These are phyloP conservation scores for Thecophora atra DNA, from an alignment of 2,888 invertebrate species.

Conservation along the genomic window DNA sequence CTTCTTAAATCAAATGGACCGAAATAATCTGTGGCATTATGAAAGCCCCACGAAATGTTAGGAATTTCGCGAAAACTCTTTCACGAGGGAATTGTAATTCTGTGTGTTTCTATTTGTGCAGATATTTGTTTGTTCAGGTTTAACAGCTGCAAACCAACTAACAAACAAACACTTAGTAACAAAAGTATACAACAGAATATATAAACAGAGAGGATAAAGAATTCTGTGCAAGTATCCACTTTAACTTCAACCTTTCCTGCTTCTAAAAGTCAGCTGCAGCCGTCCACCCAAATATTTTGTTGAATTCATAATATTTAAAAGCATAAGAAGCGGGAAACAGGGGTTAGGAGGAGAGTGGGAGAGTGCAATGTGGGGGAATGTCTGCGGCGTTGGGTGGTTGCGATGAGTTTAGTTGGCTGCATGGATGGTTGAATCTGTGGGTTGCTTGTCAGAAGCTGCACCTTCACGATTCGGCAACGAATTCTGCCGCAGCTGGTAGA, in stretches of 20 bases:
- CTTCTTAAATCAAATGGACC: background rate
- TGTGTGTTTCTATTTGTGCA: background rate
- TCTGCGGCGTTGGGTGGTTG: no score
- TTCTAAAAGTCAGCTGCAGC: background rate
- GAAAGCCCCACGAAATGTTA: background rate
- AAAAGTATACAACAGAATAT: background rate
- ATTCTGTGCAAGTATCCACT: background rate
- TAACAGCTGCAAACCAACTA: slow-evolving; percentile 1
- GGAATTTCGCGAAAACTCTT: no score
- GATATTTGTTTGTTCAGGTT: slow-evolving; percentile 1
- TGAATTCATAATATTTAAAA: slow-evolving; percentile 30
- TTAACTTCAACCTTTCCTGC: background rate
- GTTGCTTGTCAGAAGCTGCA: no score
- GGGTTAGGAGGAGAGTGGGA: no score
- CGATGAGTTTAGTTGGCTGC: background rate
- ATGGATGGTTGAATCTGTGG: background rate
- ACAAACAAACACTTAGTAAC: slow-evolving; percentile 21
- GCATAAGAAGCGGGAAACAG: no score
- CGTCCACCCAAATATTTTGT: slow-evolving; percentile 10
- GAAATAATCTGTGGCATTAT: background rate
- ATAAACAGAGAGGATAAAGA: background rate
- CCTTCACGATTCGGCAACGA: no score
- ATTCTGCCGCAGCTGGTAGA: background rate
- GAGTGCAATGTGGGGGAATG: no score
- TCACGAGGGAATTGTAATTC: no score